Evolutionary conservation across 2,888 invertebrate genomes (phyloP).

Genomic region (Agrilus biguttatus): DNA sequence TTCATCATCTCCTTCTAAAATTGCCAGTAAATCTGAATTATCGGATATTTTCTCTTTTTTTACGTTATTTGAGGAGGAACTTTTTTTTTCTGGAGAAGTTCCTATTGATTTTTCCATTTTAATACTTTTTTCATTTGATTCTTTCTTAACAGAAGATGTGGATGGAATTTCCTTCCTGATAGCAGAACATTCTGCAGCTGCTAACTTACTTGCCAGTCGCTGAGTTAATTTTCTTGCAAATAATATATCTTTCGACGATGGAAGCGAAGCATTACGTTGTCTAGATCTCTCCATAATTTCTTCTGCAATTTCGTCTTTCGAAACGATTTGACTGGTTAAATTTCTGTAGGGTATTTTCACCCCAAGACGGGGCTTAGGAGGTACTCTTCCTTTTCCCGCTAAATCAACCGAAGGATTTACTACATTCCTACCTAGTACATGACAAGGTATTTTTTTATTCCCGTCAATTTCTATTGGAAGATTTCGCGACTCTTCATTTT

Average conservation of each 20-base stretch:
- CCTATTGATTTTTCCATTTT: not conserved
- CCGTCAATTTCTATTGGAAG: not conserved
- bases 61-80: constrained; percentile 2
- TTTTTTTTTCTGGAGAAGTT: not conserved
- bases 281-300: constrained; percentile 37
- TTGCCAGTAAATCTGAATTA: constrained; percentile 39
- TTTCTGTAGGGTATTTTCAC: constrained; percentile 31
- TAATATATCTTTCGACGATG: constrained; percentile 30
- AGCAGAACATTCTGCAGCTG: constrained; percentile 13
- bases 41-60: constrained; percentile 23
- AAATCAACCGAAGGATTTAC: constrained; percentile 27
- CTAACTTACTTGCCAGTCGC: constrained; percentile 32
- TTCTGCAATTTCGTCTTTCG: constrained; percentile 38
- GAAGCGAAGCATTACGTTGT: constrained; percentile 30
- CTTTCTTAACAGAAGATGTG: not conserved
- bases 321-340: constrained; percentile 39
- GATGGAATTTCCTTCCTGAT: not conserved
- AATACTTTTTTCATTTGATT: constrained; percentile 3
- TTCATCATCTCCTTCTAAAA: constrained; percentile 40
- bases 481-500: too few species aligned
- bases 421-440: constrained; percentile 30
- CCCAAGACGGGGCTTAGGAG: constrained; percentile 31
- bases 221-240: constrained; percentile 40
- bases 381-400: constrained; percentile 21
- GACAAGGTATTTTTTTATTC: constrained; percentile 20